phyloP scores from a whole-genome alignment of 2,113 vertebrate species.

The Lepus americanus region DNA sequence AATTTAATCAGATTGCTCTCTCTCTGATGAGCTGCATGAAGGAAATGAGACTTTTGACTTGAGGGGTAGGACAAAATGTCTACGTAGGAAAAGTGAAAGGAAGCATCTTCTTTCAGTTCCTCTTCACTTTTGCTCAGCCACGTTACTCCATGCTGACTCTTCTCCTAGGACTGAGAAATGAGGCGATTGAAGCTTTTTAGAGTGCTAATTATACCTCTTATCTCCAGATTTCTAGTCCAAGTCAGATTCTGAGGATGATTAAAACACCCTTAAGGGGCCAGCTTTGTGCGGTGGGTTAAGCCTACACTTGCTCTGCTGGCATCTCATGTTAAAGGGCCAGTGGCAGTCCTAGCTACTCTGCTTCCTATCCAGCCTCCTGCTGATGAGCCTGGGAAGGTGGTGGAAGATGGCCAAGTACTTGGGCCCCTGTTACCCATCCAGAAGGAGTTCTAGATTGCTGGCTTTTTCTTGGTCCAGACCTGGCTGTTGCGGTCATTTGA shows the following conservation, averaged over 20 bases:
- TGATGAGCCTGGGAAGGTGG: too few species aligned
- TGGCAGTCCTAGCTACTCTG: too few species aligned
- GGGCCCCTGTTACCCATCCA: too few species aligned
- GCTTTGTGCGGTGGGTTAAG: too few species aligned
- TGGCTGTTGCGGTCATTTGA: too few species aligned
- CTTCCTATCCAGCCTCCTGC: too few species aligned
- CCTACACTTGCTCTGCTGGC: too few species aligned
- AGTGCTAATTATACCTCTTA: not conserved
- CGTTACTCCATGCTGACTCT: not conserved
- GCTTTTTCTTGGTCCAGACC: too few species aligned
- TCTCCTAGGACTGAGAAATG: not conserved
- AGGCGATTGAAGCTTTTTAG: not conserved
- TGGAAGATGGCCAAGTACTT: too few species aligned
- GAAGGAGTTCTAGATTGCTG: too few species aligned
- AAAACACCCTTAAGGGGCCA: not conserved
- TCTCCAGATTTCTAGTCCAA: not conserved
- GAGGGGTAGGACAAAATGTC: not conserved
- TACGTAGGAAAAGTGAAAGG: not conserved
- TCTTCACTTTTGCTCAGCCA: not conserved
- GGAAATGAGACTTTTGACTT: conserved; percentile 23
- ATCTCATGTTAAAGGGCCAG: too few species aligned
- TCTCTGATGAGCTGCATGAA: not conserved
- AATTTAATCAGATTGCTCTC: conserved; percentile 26
- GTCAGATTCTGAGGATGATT: not conserved
- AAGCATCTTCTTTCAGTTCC: not conserved